phyloP scores from a whole-genome alignment of 2,888 invertebrate species.

The Cyclophora albipunctata region DNA sequence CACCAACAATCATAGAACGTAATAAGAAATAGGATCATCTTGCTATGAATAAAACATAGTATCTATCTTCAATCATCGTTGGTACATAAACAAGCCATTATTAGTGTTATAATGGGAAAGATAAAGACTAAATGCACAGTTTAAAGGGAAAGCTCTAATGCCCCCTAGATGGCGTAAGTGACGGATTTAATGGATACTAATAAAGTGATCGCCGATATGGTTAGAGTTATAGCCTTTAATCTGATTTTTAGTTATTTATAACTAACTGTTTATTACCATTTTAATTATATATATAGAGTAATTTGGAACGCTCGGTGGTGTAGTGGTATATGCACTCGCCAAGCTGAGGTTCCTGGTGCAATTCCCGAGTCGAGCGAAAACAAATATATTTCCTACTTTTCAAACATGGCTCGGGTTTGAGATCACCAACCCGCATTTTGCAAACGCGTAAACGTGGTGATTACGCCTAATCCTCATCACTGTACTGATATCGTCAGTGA shows the following conservation, averaged over 20 bases:
- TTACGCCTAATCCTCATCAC: too few relatives aligned
- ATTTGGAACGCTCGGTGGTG: too few relatives aligned
- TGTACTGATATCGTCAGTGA: too few relatives aligned
- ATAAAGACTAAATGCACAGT: slow-evolving; percentile 56
- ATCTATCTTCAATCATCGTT: slow-evolving; percentile 20
- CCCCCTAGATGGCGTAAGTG: slow-evolving; percentile 52
- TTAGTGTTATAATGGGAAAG: slow-evolving; percentile 63
- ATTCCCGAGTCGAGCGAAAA: too few relatives aligned
- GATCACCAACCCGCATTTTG: too few relatives aligned
- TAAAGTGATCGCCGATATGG: slow-evolving; percentile 59
- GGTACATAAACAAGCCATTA: slow-evolving; percentile 53
- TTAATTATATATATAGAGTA: background rate
- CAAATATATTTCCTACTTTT: too few relatives aligned
- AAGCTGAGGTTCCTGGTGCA: too few relatives aligned
- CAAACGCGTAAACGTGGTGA: too few relatives aligned
- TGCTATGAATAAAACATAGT: background rate
- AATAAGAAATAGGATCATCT: too few relatives aligned
- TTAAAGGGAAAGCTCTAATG: slow-evolving; percentile 51
- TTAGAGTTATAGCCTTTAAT: slow-evolving; percentile 41
- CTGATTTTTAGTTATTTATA: slow-evolving; percentile 55
- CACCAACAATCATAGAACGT: too few relatives aligned
- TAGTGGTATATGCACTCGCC: too few relatives aligned
- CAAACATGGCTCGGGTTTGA: too few relatives aligned
- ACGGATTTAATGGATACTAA: slow-evolving; percentile 67
- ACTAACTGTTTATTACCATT: slow-evolving; percentile 27